These are phyloP conservation scores for Leptosomus discolor DNA, from an alignment of 2,113 vertebrate genomes.

Conservation along the genomic window DNA sequence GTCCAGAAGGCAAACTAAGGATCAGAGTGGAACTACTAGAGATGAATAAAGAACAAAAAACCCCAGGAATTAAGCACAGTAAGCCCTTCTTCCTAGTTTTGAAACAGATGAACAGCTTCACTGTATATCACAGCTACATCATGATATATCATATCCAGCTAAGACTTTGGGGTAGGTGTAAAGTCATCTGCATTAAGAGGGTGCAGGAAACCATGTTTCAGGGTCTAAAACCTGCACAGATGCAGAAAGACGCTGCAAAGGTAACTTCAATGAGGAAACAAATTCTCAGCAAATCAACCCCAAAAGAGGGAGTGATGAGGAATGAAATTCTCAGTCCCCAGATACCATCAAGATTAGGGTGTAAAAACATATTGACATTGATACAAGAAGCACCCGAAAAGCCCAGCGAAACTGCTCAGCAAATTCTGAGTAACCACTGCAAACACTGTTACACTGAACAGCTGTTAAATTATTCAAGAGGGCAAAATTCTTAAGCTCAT, in stretches of 20 bases:
- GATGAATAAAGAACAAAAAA: neutral
- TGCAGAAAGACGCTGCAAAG: neutral
- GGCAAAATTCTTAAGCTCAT: neutral
- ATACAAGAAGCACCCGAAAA: neutral
- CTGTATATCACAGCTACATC: neutral
- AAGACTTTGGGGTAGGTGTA: neutral
- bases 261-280: neutral
- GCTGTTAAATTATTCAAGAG: neutral
- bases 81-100: neutral
- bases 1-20: neutral
- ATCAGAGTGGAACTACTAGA: neutral
- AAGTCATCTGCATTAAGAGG: neutral
- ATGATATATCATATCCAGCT: neutral
- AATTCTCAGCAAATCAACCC: neutral
- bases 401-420: neutral
- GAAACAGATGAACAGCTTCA: neutral
- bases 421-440: neutral
- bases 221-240: neutral
- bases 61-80: neutral
- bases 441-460: neutral
- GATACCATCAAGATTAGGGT: neutral
- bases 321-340: neutral
- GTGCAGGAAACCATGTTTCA: neutral
- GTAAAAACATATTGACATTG: accelerated
- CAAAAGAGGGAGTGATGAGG: neutral